Base-by-base conservation (phyloP, 2,888 invertebrate genomes). In the Deilephila elpenor region DNA sequence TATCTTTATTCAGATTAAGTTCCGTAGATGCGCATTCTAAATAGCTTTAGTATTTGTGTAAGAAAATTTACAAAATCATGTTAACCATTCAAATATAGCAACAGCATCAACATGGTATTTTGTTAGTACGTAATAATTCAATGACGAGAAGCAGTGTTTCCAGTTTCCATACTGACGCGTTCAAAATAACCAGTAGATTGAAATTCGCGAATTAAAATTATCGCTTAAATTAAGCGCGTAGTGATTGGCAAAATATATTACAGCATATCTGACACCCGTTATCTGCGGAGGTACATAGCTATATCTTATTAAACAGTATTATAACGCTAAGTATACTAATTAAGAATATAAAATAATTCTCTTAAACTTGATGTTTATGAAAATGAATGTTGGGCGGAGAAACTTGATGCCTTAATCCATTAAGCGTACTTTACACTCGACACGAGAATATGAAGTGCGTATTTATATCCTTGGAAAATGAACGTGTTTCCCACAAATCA, bases 341-440 rank as follows among this genome's bases (percentile, higher is more conserved):
- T 56, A n/a, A 6, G 56, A 56, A n/a, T n/a, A 56, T 56, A 56
- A 56, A 56, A 56, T 56, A 56, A 56, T 56, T 17, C 56, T n/a
- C 56, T n/a, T 17, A 6, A n/a, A 17, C 19, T n/a, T 56, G 56
- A 56, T 56, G 56, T 56, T 56, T 56, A 56, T 56, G 56, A 56
- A 56, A 56, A 56, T 56, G n/a, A 56, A 56, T 56, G 56, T n/a
- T 56, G 5, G 17, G 56, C 19, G n/a, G n/a, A 56, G 56, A 56
- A 56, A 56, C 56, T 56, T 56, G 17, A n/a, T n/a, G 56, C 56
- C 56, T 56, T 56, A 56, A 56, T 56, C 56, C 56, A 56, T 56
- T 56, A 56, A 56, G 56, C 56, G 56, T 19, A 56, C n/a, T 56
- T 56, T 19, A 56, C 17, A 56, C 56, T 56, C 56, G 56, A 56